Evolutionary conservation across 1,140 invertebrate genomes (phyloP), one percentile per base, ranked within the genome.

Genomic region (Trichonephila clavipes): DNA sequence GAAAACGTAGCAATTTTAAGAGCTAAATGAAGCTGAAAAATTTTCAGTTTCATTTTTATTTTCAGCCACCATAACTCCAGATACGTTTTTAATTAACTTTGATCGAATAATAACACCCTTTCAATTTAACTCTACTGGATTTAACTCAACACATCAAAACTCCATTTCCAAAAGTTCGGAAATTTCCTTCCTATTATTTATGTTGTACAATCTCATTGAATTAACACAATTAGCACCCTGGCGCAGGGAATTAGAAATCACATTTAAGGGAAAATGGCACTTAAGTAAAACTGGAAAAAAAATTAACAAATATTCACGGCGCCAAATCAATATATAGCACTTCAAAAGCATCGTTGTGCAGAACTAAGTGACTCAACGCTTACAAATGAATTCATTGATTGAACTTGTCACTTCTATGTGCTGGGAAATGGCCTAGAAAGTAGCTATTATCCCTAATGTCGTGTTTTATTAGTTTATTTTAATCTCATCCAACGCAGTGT

Each of bases 391-490:
- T 66, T 19, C n/a, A 66, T 66, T 66, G 64, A 66, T 66, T 66
- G n/a, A n/a, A n/a, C 64, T 24, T 66, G 64, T 66, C 64, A 66
- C 64, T 66, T 66, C 21, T 19, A 66, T 66, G 21, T 10, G 21
- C 12, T 21, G 64, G 21, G 64, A 66, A 66, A 66, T 66, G 64
- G 64, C n/a, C 64, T 66, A 19, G 64, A 66, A 66, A 66, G 64
- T 66, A n/a, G 21, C 64, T 66, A 66, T 66, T 66, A 66, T 66
- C 64, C 64, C 8, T 66, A 66, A 66, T 66, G 64, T 66, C 64
- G 64, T 66, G 64, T 66, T 66, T 66, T 66, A 66, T 66, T 66
- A n/a, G 64, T n/a, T 66, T 66, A 66, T 66, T 66, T 66, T 66
- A 66, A 66, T 66, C 64, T 66, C 64, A 2, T 66, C 21, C 64